phyloP scores from a whole-genome alignment of 2,797 vertebrate genomes.

The Chaetodon trifasciatus region DNA sequence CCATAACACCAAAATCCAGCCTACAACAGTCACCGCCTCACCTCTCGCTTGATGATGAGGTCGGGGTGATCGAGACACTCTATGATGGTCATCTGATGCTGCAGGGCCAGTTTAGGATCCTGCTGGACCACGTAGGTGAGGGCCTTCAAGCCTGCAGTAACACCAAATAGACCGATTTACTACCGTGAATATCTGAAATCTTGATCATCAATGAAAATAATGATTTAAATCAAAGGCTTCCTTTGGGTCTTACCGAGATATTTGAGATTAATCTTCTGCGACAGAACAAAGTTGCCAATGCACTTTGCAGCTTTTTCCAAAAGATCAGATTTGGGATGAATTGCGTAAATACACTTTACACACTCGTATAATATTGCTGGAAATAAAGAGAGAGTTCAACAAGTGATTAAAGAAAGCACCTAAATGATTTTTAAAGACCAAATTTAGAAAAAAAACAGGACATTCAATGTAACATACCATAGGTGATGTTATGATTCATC shows the following conservation, averaged over 20 bases:
- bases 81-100: slow-evolving; percentile 99
- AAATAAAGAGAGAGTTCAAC: slow-evolving; percentile 37
- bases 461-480: slow-evolving; percentile 85
- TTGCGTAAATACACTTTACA: slow-evolving; percentile 95
- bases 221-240: not conserved
- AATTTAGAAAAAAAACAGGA: not conserved
- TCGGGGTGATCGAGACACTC: slow-evolving; percentile 97
- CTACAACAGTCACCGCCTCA: slow-evolving; percentile 63
- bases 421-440: not conserved
- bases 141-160: slow-evolving; percentile 83
- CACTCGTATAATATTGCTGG: slow-evolving; percentile 97
- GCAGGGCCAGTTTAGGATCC: slow-evolving; percentile 94
- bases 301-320: slow-evolving; percentile 97
- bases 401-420: not conserved
- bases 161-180: not conserved
- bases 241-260: slow-evolving; percentile 91
- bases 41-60: slow-evolving; percentile 96
- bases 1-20: not conserved
- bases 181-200: not conserved
- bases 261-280: slow-evolving; percentile 97
- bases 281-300: slow-evolving; percentile 98
- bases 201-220: not conserved
- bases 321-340: slow-evolving; percentile 94
- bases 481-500: slow-evolving; percentile 98
- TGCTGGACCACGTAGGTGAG: slow-evolving; percentile 97